These are phyloP conservation scores for Eulemur macaco DNA, from an alignment of 2,113 vertebrate species.

Conservation along the genomic window DNA sequence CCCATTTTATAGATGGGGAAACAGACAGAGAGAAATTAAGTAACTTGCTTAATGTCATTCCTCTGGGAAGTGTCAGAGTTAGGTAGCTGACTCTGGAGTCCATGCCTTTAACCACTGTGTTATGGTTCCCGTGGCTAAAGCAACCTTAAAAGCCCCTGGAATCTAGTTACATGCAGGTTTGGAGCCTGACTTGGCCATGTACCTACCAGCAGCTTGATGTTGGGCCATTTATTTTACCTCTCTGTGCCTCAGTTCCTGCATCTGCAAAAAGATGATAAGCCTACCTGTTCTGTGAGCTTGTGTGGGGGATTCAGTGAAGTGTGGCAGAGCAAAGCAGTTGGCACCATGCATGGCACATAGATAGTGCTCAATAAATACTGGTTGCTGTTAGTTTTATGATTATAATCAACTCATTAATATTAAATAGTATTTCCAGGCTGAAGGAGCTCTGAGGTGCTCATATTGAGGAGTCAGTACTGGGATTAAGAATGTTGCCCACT, in stretches of 20 bases:
- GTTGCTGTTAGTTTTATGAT: neutral
- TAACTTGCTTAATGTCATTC: neutral
- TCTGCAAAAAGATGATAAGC: neutral
- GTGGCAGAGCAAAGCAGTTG: neutral
- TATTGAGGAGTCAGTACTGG: neutral
- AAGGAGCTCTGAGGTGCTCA: neutral
- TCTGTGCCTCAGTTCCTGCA: neutral
- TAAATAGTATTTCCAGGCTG: neutral
- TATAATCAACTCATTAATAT: rapidly evolving
- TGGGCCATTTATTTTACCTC: neutral
- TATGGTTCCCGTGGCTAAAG: neutral
- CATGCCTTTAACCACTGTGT: neutral
- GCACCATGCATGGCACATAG: neutral
- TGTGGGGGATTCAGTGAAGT: neutral
- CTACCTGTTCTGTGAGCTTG: neutral
- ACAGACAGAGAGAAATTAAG: neutral
- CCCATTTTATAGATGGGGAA: neutral
- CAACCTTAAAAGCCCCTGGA: neutral
- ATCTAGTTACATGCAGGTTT: neutral
- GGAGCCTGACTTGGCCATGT: neutral
- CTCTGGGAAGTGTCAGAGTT: neutral
- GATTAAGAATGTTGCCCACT: neutral
- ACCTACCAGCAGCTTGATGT: neutral
- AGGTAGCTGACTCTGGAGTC: neutral
- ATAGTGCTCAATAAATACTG: neutral